Conservation (phyloP, 2,113 vertebrate species). For the Cololabis saira region DNA sequence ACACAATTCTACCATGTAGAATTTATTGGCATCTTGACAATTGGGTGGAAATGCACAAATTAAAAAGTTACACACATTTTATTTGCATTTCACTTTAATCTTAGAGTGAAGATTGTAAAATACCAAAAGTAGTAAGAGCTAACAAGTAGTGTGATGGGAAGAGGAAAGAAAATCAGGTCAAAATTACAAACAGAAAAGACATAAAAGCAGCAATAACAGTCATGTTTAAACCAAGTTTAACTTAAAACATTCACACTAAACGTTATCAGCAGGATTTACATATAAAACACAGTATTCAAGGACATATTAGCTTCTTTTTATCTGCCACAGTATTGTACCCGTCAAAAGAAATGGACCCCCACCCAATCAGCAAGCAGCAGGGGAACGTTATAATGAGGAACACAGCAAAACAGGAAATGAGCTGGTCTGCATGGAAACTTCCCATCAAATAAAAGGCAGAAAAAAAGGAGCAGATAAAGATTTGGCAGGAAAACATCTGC, state of each 20-base stretch:
- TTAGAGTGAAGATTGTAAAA: slow-evolving; percentile 26
- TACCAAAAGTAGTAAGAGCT: neutral
- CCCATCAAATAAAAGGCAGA: neutral
- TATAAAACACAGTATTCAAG: slow-evolving; percentile 36
- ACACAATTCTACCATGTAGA: too few species aligned
- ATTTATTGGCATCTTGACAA: neutral
- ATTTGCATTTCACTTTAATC: slow-evolving; percentile 51
- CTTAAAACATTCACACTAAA: slow-evolving; percentile 38
- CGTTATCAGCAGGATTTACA: slow-evolving; percentile 29
- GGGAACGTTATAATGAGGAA: neutral
- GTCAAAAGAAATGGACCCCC: slow-evolving; percentile 2
- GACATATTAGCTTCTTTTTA: slow-evolving; percentile 52
- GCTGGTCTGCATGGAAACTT: neutral
- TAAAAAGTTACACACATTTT: slow-evolving; percentile 60
- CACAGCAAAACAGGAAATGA: neutral
- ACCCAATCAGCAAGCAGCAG: slow-evolving; percentile 12
- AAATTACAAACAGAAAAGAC: neutral
- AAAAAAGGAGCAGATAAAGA: neutral
- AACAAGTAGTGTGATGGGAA: slow-evolving; percentile 34
- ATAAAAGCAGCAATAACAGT: slow-evolving; percentile 38
- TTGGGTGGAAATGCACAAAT: neutral
- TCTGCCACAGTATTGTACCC: slow-evolving; percentile 1
- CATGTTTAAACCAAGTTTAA: neutral
- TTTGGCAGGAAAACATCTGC: neutral
- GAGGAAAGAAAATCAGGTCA: neutral